Evolutionary conservation across 2,888 invertebrate genomes (phyloP), one percentile per base, ranked within the genome.

Genomic region (Ctena decussata): DNA sequence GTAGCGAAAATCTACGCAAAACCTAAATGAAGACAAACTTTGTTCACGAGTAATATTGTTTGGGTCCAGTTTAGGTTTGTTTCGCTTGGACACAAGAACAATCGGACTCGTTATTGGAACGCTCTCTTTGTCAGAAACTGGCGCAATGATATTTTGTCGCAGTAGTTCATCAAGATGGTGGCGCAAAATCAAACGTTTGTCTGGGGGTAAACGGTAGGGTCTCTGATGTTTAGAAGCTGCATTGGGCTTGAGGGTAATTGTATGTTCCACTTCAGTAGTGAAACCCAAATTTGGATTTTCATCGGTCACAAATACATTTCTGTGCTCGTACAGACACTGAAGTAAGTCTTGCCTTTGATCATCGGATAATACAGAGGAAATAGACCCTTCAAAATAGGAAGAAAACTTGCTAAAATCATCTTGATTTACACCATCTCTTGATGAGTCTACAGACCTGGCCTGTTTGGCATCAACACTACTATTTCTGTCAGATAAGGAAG

Each of bases 141-240:
- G n/a, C n/a, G n/a, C n/a, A n/a, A n/a, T n/a, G n/a, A n/a, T n/a
- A n/a, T n/a, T n/a, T n/a, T n/a, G n/a, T n/a, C n/a, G n/a, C n/a
- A n/a, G n/a, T n/a, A n/a, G n/a, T n/a, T n/a, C n/a, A n/a, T n/a
- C n/a, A n/a, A n/a, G n/a, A n/a, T n/a, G n/a, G n/a, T n/a, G n/a
- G n/a, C n/a, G n/a, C n/a, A n/a, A n/a, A n/a, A n/a, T n/a, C n/a
- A n/a, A n/a, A n/a, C n/a, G n/a, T n/a, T n/a, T n/a, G n/a, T n/a
- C n/a, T n/a, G n/a, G n/a, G n/a, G n/a, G n/a, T n/a, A n/a, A n/a
- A n/a, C n/a, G n/a, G n/a, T n/a, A n/a, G n/a, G n/a, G n/a, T 15
- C 76, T n/a, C 39, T 79, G 82, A 30, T 82, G 82, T 69, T 82
- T 82, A 0, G 82, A 74, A 0, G n/a, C 24, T 41, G 77, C 73